Evolutionary conservation across 2,888 invertebrate species (phyloP), one percentile per base, ranked within the genome.

Genomic region (Yponomeuta sedellus): DNA sequence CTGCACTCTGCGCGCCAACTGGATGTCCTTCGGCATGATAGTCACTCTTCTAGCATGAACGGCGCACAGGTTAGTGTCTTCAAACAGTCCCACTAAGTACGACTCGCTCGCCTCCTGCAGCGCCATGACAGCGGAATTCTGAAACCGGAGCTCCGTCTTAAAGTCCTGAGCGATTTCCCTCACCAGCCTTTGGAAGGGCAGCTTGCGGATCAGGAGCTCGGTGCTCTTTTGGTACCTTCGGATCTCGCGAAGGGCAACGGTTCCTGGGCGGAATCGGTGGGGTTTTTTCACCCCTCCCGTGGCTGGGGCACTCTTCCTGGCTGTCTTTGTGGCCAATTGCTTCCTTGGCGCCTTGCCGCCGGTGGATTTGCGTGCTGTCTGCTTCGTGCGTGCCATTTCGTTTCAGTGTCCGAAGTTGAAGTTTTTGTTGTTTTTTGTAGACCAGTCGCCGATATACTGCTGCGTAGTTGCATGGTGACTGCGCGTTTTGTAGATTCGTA

Each of bases 61-160:
- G 56, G 95, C 95, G 79, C 95, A 95, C 73, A 96, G 83, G 78
- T 96, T 96, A 34, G 95, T 96, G 74, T 95, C 95, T 78, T 95
- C 95, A 76, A 95, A 95, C 0, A 95, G 82, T 11, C 95, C 94
- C 16, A 95, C 94, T 39, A 95, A 77, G 74, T 94, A 92, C 71
- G 92, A 92, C 77, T 94, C 88, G 73, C 93, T 90, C 0, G 92
- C 92, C 71, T 92, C 92, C 72, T 94, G 94, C 28, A 94, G 82
- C 66, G 94, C 94, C 86, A 93, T 93, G 5, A 95, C 94, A 4
- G 95, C 94, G 0, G 94, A 93, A 71, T 93, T 94, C 79, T 95
- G 95, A 80, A 95, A 95, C 56, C 94, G 81, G 11, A 95, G 80
- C 73, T 95, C 94, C 0, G 94, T 93, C 76, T 95, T 95, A 88